Base-by-base conservation (phyloP, 2,113 vertebrate species). In the Bujurquina vittata region DNA sequence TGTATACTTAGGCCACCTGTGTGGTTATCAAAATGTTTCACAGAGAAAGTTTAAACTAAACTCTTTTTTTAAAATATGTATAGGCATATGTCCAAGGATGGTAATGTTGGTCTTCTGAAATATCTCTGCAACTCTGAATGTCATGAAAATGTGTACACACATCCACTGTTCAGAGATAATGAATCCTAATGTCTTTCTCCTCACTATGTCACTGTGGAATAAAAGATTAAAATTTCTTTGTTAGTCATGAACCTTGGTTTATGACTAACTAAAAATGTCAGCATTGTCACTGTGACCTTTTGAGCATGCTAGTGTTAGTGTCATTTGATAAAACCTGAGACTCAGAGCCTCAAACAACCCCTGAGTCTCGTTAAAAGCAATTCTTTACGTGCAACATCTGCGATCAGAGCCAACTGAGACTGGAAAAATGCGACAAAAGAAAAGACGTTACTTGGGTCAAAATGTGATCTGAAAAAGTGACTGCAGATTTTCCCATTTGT, bases 1-100 rank as follows among this genome's bases (percentile, higher is more conserved):
- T 84, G 76, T 89, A 46, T 87, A 65, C 65, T 88, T 82, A 75
- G 49, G 80, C 80, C 49, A 52, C 31, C 62, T 61, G 62, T 58
- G 46, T 23, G 7, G n/a, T 33, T 52, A 49, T 80, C 17, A 15
- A 77, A 84, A 61, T 77, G 15, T 79, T 69, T 83, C 79, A 78
- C 2, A 58, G 20, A 67, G 14, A 54, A 72, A 33, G 46, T 33
- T 67, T 65, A 31, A 79, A 67, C 29, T 29, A 58, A 63, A 73
- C 23, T 20, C 69, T 7, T 33, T 33, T 33, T 26, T 26, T 26
- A 2, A 2, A 26, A 33, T 33, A 33, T 33, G 33, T 6, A 33
- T 31, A 72, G 17, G 46, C 65, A 58, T 26, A 26, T 12, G 14
- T 49, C 46, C 5, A 17, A 15, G 15, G 46, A 49, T 15, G 15